A percentile compares a stretch with the other conserved stretches of the same genome.
phyloP scores from a whole-genome alignment of 1,140 invertebrate genomes.

The Plectrocnemia conspersa region DNA sequence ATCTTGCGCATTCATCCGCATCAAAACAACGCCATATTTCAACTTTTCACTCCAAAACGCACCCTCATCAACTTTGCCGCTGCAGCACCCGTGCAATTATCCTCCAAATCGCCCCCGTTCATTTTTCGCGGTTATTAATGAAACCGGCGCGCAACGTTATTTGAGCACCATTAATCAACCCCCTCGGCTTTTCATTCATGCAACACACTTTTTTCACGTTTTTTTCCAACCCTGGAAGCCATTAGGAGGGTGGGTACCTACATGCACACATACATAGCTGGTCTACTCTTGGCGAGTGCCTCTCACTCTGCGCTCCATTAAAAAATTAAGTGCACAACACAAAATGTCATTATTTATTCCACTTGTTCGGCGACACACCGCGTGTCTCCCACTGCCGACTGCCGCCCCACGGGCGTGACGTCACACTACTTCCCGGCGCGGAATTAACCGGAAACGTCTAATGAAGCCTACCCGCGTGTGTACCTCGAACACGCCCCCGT shows the following conservation, averaged over 20 bases:
- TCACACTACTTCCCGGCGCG: not conserved
- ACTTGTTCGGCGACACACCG: not conserved
- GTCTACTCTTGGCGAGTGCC: slow-evolving; percentile 30
- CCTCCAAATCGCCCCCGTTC: slow-evolving; percentile 10
- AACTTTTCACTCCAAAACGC: not conserved
- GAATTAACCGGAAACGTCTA: not conserved
- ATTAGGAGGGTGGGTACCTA: slow-evolving; percentile 26
- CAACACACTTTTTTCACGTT: slow-evolving; percentile 2
- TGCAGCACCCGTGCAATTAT: slow-evolving; percentile 1
- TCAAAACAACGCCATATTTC: not conserved
- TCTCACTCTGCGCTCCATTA: slow-evolving; percentile 31
- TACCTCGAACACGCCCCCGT: too few species aligned
- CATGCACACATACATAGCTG: too few species aligned
- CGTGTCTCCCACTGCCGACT: too few species aligned
- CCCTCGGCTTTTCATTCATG: slow-evolving; percentile 16
- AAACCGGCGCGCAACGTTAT: slow-evolving; percentile 22
- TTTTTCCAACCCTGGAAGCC: slow-evolving; percentile 16
- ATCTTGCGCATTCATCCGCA: slow-evolving; percentile 8
- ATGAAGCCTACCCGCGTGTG: too few species aligned
- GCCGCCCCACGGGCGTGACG: too few species aligned
- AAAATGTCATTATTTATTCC: slow-evolving; percentile 30
- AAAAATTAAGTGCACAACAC: slow-evolving; percentile 35
- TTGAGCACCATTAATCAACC: slow-evolving; percentile 29
- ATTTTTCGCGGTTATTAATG: slow-evolving; percentile 27
- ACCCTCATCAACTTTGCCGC: not conserved